Conservation (phyloP, 2,888 invertebrate genomes). For the Agrotis puta region DNA sequence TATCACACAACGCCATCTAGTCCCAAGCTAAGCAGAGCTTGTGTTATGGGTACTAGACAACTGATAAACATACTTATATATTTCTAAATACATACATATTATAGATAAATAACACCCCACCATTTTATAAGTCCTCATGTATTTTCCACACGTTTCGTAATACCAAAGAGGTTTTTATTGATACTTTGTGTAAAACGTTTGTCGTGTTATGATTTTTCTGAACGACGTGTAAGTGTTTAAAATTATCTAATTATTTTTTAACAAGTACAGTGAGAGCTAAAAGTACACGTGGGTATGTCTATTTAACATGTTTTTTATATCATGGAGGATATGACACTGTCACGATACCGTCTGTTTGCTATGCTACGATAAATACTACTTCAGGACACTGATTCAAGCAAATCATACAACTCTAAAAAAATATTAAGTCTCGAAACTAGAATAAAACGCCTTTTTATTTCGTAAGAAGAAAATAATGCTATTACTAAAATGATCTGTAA, state of each 20-base stretch:
- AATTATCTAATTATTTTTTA: constrained; percentile 15
- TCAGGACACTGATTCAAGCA: neutral
- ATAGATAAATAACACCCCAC: no score
- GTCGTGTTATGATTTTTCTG: constrained; percentile 6
- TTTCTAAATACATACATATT: no score
- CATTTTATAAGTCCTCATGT: constrained; percentile 66
- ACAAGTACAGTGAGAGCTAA: no score
- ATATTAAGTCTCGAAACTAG: neutral
- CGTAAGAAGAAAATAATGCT: no score
- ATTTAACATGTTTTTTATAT: neutral
- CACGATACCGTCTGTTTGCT: neutral
- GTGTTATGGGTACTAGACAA: no score
- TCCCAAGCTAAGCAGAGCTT: no score
- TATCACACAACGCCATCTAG: no score
- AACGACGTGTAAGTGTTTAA: neutral
- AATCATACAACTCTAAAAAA: neutral
- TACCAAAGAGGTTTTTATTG: constrained; percentile 69
- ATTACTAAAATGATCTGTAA: neutral
- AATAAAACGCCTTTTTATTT: neutral
- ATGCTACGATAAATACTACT: neutral
- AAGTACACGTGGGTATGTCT: no score
- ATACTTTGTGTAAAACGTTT: constrained; percentile 50
- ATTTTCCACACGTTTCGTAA: constrained; percentile 70
- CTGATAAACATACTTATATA: no score
- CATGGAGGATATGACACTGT: neutral